phyloP scores from a whole-genome alignment of 2,888 invertebrate genomes.

The Diaphora mendica region DNA sequence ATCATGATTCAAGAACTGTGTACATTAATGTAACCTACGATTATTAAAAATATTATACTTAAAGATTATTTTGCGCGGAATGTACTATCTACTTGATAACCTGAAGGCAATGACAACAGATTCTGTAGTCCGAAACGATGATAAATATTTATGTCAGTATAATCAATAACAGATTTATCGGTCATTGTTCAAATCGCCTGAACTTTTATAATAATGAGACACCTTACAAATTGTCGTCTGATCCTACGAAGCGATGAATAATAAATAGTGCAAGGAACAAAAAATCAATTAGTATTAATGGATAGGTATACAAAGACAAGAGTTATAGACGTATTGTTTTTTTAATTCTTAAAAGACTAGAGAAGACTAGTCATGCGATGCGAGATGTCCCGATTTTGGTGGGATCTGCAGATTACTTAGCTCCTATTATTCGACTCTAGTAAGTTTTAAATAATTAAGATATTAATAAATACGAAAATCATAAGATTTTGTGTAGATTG shows the following conservation, averaged over 20 bases:
- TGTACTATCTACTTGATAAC: not conserved
- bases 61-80: not conserved
- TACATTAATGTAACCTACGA: not conserved
- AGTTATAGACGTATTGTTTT: too few species aligned
- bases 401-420: not conserved
- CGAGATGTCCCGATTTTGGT: too few species aligned
- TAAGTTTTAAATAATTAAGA: not conserved
- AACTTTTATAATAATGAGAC: not conserved
- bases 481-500: not conserved
- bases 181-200: not conserved
- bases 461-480: not conserved
- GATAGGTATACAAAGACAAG: too few species aligned
- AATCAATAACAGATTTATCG: constrained; percentile 5
- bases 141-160: not conserved
- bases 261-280: not conserved
- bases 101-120: not conserved
- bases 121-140: not conserved
- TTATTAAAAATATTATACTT: not conserved
- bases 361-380: too few species aligned
- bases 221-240: not conserved
- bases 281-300: not conserved
- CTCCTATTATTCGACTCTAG: not conserved
- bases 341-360: too few species aligned
- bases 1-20: not conserved
- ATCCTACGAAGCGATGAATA: not conserved